Evolutionary conservation across 2,888 invertebrate species (phyloP), one percentile per base, ranked within the genome.

Genomic region (Seira ritae): DNA sequence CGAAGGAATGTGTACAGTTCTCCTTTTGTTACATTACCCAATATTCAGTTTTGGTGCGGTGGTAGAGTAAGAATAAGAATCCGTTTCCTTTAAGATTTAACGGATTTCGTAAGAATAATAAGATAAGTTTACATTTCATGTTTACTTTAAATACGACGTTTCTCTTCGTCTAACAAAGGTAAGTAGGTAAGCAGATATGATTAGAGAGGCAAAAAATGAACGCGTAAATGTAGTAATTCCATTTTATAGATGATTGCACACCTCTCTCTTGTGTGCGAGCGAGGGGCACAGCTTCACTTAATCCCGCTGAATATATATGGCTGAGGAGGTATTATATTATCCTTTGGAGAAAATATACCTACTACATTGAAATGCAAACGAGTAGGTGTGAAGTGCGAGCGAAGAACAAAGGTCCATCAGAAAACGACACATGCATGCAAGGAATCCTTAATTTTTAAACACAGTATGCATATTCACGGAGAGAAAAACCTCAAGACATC

Each of bases 321-420:
- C 31, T 31, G 31, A 31, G 31, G 31, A 31, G 31, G 31, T 8
- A 31, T 31, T 31, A 31, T 12, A 12, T 55, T 55, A 72, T 72
- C 72, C 60, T 24, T 55, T 55, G 60, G 17, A 72, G 24, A 70
- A 55, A 50, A 55, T 8, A n/a, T n/a, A n/a, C n/a, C n/a, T n/a
- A n/a, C 2, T 50, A 55, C 23, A 55, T n/a, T 70, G 55, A 60
- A 60, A 72, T 60, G 55, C 19, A 60, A 50, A 55, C 55, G 55
- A 55, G 55, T 55, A 55, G 55, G 55, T 55, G 55, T 55, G 55
- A 55, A 71, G 24, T 55, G 55, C 8, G 60, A 19, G 76, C 46
- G 70, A 71, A 71, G 78, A 23, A 78, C 31, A 67, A 69, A 66
- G 71, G 71, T 71, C 71, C 71, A 78, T 71, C 65, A 65, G 78